A percentile compares a stretch with the other conserved stretches of the same genome.
phyloP scores from a whole-genome alignment of 2,113 vertebrate genomes.

The Lethenteron camtschaticum region DNA sequence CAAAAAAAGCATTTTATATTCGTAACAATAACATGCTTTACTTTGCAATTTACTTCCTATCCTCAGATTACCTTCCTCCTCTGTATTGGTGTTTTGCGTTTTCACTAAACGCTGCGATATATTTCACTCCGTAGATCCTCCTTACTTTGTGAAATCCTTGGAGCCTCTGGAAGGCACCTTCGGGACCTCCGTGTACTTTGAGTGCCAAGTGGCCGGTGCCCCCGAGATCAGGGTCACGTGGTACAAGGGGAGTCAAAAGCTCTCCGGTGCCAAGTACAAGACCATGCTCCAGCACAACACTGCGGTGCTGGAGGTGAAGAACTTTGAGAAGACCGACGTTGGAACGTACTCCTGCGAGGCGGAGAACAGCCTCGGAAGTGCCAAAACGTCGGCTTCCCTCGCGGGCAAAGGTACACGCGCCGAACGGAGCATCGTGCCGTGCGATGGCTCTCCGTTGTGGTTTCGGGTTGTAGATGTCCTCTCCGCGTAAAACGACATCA shows the following conservation, averaged over 20 bases:
- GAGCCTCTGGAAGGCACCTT: slow-evolving; percentile 48
- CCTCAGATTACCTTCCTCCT: too few species aligned
- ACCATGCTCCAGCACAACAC: slow-evolving; percentile 1
- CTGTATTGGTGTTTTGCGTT: too few species aligned
- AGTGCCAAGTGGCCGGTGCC: slow-evolving; percentile 71
- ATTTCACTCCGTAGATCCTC: slow-evolving; percentile 35
- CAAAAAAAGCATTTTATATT: too few species aligned
- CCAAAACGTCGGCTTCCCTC: not conserved
- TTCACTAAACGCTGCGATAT: not conserved
- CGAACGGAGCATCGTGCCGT: too few species aligned
- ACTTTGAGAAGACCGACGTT: not conserved
- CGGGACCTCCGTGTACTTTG: slow-evolving; percentile 52
- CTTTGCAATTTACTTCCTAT: too few species aligned
- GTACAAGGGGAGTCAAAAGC: slow-evolving; percentile 32
- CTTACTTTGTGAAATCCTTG: slow-evolving; percentile 63
- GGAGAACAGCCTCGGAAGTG: not conserved
- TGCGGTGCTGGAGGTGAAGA: not conserved
- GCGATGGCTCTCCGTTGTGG: too few species aligned
- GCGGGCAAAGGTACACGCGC: too few species aligned
- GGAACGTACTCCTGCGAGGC: not conserved
- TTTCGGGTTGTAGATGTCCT: too few species aligned
- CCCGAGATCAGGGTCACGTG: slow-evolving; percentile 67
- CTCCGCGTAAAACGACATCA: too few species aligned
- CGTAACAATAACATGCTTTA: too few species aligned
- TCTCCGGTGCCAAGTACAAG: not conserved